A percentile compares a stretch with the other conserved stretches of the same genome.
phyloP scores from a whole-genome alignment of 1,140 invertebrate species.

The Aphaenogaster rudis region DNA sequence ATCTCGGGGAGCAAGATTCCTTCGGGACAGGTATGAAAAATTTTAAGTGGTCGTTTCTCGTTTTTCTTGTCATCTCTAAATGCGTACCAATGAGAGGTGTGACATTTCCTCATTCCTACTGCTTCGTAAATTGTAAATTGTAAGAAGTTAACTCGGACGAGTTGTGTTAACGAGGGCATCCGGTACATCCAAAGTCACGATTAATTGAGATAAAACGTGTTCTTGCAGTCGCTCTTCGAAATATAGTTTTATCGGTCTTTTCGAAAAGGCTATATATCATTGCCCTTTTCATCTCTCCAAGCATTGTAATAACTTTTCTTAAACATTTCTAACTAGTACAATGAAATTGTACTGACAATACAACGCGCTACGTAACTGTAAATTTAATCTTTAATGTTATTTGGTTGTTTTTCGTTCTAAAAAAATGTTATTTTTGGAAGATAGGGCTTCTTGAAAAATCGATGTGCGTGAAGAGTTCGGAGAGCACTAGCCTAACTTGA shows the following conservation, averaged over 20 bases:
- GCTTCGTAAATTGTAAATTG: constrained; percentile 2
- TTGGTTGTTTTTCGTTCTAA: not conserved
- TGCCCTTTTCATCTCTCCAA: not conserved
- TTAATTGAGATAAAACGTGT: constrained; percentile 14
- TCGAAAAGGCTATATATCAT: not conserved
- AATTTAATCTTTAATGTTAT: not conserved
- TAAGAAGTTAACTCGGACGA: constrained; percentile 9
- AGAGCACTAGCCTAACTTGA: not conserved
- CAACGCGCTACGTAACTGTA: not conserved
- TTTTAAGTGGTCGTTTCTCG: not conserved
- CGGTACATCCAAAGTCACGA: not conserved
- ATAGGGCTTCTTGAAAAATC: not conserved
- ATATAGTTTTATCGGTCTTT: not conserved
- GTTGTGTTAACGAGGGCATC: not conserved
- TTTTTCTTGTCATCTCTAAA: constrained; percentile 6
- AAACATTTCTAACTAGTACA: not conserved
- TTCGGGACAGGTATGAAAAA: not conserved
- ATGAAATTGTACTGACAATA: not conserved
- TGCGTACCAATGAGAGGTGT: not conserved
- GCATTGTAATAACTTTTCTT: not conserved
- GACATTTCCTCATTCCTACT: not conserved
- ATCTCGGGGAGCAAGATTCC: not conserved
- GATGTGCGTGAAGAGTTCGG: not conserved
- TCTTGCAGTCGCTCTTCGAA: not conserved
- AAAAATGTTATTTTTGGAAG: not conserved